Base-by-base conservation (phyloP, 2,113 vertebrate genomes). In the Speoplatyrhinus poulsoni region DNA sequence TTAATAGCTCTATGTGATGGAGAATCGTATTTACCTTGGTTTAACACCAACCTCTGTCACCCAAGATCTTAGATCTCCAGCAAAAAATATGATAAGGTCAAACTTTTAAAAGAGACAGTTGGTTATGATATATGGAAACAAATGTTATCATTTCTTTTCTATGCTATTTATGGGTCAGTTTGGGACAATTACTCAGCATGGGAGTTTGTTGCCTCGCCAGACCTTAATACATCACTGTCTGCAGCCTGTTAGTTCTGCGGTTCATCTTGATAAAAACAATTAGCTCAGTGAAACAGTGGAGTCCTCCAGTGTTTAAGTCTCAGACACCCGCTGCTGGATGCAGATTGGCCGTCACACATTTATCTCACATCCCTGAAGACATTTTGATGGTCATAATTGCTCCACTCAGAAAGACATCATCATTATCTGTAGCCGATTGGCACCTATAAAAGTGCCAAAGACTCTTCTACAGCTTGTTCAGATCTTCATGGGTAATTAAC, bases 361-460 rank as follows among this genome's bases (percentile, higher is more conserved):
- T 50, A 81, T 81, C 66, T 84, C 69, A 78, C 47, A 64, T 85
- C 79, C 78, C 80, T 49, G 58, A 84, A 80, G 80, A 83, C 69
- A 13, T 62, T 80, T 71, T 88, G 87, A 91, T 90, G 74, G 79
- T 85, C 80, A 73, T 87, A 83, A 90, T 90, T 83, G 85, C 83
- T 71, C 65, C 81, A 79, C 84, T 88, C 70, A 76, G 72, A 76
- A 85, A 85, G 52, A 73, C 80, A 87, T 90, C 68, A 85, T 82
- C 80, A 68, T 73, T 81, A 85, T 83, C 82, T 79, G 82, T 65
- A 75, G 82, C 73, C 76, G 47, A 79, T 69, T 74, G 80, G 67
- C 67, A 17, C 70, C 83, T 83, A 89, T 85, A 75, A 88, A 89
- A 83, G 67, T 71, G 83, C 72, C 74, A 79, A 50, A 60, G 60